Conservation (phyloP, 2,113 vertebrate species). For the Sinocyclocheilus anophthalmus region DNA sequence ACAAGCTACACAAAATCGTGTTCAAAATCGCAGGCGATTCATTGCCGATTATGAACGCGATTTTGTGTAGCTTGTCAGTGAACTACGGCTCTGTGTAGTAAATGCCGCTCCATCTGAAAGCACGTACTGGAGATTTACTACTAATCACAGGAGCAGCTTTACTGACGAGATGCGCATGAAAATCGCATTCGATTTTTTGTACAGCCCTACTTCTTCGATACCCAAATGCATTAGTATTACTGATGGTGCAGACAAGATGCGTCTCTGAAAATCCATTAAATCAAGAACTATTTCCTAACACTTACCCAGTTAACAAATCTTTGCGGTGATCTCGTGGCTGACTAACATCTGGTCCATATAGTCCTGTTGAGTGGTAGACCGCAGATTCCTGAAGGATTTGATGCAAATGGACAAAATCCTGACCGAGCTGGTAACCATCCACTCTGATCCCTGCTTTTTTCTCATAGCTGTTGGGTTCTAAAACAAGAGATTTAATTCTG, state of each 20-base stretch:
- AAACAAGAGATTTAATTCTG: background rate
- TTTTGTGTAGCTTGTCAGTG: too few species aligned
- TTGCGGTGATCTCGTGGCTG: slow-evolving; percentile 78
- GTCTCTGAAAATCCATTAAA: background rate
- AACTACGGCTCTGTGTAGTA: too few species aligned
- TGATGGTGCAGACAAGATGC: background rate
- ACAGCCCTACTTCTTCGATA: background rate
- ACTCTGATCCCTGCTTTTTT: slow-evolving; percentile 87
- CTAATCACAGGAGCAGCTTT: too few species aligned
- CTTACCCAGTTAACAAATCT: slow-evolving; percentile 83
- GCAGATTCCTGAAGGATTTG: slow-evolving; percentile 77
- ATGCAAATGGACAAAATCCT: slow-evolving; percentile 83
- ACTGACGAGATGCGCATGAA: too few species aligned
- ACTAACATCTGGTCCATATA: slow-evolving; percentile 88
- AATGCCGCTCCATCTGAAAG: too few species aligned
- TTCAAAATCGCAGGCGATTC: too few species aligned
- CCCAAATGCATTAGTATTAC: background rate
- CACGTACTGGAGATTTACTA: too few species aligned
- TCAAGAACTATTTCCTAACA: background rate
- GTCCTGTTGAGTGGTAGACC: slow-evolving; percentile 71
- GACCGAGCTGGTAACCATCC: slow-evolving; percentile 84
- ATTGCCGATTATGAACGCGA: too few species aligned
- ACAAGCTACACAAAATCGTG: too few species aligned
- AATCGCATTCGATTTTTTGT: too few species aligned
- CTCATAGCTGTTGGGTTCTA: slow-evolving; percentile 93